Conservation (phyloP, 2,888 invertebrate genomes). For the Hanleya hanleyi region DNA sequence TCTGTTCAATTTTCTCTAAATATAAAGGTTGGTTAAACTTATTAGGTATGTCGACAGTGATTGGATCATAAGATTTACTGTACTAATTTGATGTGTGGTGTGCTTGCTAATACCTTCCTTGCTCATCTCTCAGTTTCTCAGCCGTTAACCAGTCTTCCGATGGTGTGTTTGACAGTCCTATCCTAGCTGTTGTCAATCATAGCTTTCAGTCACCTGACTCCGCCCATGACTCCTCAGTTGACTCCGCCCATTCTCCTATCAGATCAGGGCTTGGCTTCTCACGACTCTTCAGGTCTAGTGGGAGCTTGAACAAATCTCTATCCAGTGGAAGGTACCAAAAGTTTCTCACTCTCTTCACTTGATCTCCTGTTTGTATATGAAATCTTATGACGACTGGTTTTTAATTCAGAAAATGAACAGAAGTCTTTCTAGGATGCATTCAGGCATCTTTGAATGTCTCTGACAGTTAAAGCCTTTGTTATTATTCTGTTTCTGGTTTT, state of each 20-base stretch:
- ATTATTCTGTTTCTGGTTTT: too few species aligned
- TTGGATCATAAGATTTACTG: too few species aligned
- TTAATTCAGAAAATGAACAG: too few species aligned
- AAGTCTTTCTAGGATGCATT: too few species aligned
- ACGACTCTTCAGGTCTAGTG: conserved; percentile 1
- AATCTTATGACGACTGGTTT: too few species aligned
- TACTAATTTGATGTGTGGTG: not conserved
- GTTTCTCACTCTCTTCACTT: not conserved
- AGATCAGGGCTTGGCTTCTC: not conserved
- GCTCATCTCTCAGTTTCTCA: not conserved
- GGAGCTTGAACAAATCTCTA: not conserved
- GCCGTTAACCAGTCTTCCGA: conserved; percentile 2
- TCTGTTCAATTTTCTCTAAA: too few species aligned
- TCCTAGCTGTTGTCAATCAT: conserved; percentile 1
- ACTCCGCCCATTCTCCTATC: not conserved
- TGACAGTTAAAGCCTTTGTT: too few species aligned
- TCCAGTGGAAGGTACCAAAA: not conserved
- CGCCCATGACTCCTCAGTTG: not conserved
- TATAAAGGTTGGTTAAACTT: too few species aligned
- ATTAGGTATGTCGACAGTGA: too few species aligned
- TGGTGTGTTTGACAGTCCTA: conserved; percentile 6
- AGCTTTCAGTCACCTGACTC: conserved; percentile 3
- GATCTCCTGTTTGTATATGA: not conserved
- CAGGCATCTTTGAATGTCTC: too few species aligned
- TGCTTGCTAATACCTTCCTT: not conserved